Evolutionary conservation across 2,888 invertebrate species (phyloP).

Genomic region (Eupeodes luniger): DNA sequence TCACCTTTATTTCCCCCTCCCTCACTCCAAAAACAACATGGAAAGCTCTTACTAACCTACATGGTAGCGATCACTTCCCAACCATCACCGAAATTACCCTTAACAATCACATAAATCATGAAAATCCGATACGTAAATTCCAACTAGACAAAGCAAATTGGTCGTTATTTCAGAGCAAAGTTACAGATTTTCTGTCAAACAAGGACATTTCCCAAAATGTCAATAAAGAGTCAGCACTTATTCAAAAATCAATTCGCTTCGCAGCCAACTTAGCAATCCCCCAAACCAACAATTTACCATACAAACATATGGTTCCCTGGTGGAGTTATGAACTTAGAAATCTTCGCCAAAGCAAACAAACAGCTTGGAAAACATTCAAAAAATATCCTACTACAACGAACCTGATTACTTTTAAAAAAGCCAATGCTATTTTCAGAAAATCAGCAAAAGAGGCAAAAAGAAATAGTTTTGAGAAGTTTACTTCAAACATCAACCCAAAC

Average conservation of each 20-base stretch:
- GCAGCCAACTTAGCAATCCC: slow-evolving; percentile 32
- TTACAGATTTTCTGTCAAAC: slow-evolving; percentile 15
- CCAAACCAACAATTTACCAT: slow-evolving; percentile 11
- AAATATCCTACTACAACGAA: slow-evolving; percentile 15
- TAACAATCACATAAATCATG: background rate
- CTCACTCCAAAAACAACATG: background rate
- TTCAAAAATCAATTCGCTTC: slow-evolving; percentile 26
- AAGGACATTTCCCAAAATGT: slow-evolving; percentile 12
- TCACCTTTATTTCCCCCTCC: background rate
- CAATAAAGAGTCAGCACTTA: slow-evolving; percentile 7
- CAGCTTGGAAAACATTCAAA: slow-evolving; percentile 5
- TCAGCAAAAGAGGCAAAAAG: background rate
- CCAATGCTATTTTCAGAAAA: background rate
- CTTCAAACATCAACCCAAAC: too few relatives aligned
- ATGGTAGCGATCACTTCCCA: too few relatives aligned
- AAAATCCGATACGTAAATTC: background rate
- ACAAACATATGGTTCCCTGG: slow-evolving; percentile 1
- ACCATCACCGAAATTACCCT: background rate
- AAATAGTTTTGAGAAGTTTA: too few relatives aligned
- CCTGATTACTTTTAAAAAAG: slow-evolving; percentile 16
- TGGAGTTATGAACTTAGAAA: slow-evolving; percentile 15
- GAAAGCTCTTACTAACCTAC: background rate
- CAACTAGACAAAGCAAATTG: slow-evolving; percentile 16
- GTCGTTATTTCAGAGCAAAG: slow-evolving; percentile 10
- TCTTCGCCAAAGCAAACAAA: slow-evolving; percentile 30